Evolutionary conservation across 1,140 invertebrate species (phyloP).

Genomic region (Zaprionus capensis): DNA sequence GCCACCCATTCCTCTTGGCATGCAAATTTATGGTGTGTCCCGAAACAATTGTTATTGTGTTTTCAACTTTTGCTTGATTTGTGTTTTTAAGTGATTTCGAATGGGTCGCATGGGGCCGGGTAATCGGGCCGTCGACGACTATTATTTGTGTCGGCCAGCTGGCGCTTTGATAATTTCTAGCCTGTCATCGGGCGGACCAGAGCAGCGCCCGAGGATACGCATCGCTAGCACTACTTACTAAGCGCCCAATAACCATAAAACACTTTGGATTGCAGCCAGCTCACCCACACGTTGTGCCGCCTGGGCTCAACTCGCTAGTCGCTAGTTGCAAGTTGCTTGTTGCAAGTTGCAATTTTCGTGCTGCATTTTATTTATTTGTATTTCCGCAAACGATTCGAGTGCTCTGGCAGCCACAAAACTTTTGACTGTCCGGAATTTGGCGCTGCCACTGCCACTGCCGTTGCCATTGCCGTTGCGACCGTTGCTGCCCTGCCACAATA

Average conservation of each 20-base stretch:
- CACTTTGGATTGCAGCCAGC: constrained; percentile 57
- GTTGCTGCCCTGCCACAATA: constrained; percentile 4
- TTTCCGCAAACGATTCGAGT: constrained; percentile 77
- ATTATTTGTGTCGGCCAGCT: constrained; percentile 54
- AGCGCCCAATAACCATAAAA: constrained; percentile 78
- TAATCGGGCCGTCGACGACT: constrained; percentile 44
- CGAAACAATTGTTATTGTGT: constrained; percentile 83
- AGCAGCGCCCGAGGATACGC: constrained; percentile 36
- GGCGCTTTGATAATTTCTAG: constrained; percentile 69
- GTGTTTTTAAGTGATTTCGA: constrained; percentile 82
- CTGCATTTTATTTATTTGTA: constrained; percentile 76
- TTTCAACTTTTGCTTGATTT: constrained; percentile 83
- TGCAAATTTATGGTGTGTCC: constrained; percentile 82
- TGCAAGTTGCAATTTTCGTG: constrained; percentile 48
- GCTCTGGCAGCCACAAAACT: constrained; percentile 66
- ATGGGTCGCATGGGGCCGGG: constrained; percentile 69
- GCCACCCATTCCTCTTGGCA: constrained; percentile 65
- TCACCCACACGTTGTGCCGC: constrained; percentile 18
- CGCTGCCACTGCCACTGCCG: constrained; percentile 8
- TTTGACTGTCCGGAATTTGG: constrained; percentile 58
- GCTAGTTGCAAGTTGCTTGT: background rate
- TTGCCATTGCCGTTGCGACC: constrained; percentile 9
- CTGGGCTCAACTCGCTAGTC: constrained; percentile 14
- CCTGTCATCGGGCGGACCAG: constrained; percentile 51
- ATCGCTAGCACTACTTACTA: constrained; percentile 57